Base-by-base conservation (phyloP, 2,797 vertebrate species). In the Decapterus maruadsi region DNA sequence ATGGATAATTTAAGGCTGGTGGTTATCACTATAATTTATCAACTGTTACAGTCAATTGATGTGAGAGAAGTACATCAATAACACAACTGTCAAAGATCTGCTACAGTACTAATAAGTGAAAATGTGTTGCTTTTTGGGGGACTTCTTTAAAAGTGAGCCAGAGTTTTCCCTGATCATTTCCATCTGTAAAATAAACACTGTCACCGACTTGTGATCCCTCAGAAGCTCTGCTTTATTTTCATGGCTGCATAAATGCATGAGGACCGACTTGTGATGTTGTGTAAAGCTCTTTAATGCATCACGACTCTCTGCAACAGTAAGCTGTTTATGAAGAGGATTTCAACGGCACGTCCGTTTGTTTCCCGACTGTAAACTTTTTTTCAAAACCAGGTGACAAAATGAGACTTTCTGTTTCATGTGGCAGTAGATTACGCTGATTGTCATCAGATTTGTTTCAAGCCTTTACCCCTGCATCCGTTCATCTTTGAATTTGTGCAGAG, bases 161-260 rank as follows among this genome's bases (percentile, higher is more conserved):
- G 8, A 29, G 12, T 58, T 73, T 57, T 31, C 13, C 31, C 19
- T 65, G 36, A 1, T 51, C 13, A 34, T 48, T 67, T 75, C 12
- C 54, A 69, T 17, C 26, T 34, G 14, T 9, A 60, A 29, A 56
- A 59, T 29, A 75, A 53, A 53, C 46, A 45, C 20, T 26, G 29
- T 36, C 16, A 31, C n/a, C 46, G 54, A 36, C 45, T 38, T 66
- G 31, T n/a, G 53, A 67, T 67, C 26, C 11, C 14, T 55, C 54
- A 17, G 12, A 29, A 51, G 20, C 40, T 42, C 16, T 13, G 14
- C 26, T 73, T 65, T 61, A 42, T 68, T 77, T 53, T 40, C 7
- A 43, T 26, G 1, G 4, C 50, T 65, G 36, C 60, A 77, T 57
- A 57, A 81, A 78, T 81, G 36, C 14, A 75, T 63, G 42, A 67